Evolutionary conservation across 1,140 invertebrate genomes (phyloP), one percentile per base, ranked within the genome.

Genomic region (Brachystomella parvula): DNA sequence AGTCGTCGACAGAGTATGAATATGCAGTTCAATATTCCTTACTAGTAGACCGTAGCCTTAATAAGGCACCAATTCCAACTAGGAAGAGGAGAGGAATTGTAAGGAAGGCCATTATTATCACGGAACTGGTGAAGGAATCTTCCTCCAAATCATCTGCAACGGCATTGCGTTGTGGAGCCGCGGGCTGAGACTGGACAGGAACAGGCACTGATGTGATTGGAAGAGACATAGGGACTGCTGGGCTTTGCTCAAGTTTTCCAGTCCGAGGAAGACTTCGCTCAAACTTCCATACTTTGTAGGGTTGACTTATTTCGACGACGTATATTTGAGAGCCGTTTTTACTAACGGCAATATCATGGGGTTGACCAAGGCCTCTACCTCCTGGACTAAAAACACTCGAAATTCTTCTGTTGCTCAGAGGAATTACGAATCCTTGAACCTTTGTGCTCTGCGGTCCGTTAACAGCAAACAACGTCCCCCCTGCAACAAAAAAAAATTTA

Each of bases 261-360:
- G 29, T 65, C 35, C 31, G 12, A 53, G 21, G 56, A 67, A 26
- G 6, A 44, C 63, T 68, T 67, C 68, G 78, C 9, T 79, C 61
- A 78, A 89, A 87, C 76, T 83, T 86, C 74, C 85, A 84, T 31
- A 86, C 76, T 71, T 80, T 81, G 70, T 82, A 83, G 1, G 84
- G 83, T 71, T 83, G 77, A 1, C 47, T 19, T 2, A 92, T 78
- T 75, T 92, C 89, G 1, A 85, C 85, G 1, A 90, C 87, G 76
- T 88, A 92, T 17, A 89, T 82, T 60, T 81, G 80, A 47, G 78
- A 79, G 47, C 86, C 88, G 78, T 90, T 83, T 0, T 78, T 71
- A 2, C 83, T 81, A 0, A 89, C 83, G 1, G 85, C 84, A 6
- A 92, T 77, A 76, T 90, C 89, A 77, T 93, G 90, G 0, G 90